phyloP scores from a whole-genome alignment of 2,888 invertebrate genomes.

The Fissipunctia ypsillon region DNA sequence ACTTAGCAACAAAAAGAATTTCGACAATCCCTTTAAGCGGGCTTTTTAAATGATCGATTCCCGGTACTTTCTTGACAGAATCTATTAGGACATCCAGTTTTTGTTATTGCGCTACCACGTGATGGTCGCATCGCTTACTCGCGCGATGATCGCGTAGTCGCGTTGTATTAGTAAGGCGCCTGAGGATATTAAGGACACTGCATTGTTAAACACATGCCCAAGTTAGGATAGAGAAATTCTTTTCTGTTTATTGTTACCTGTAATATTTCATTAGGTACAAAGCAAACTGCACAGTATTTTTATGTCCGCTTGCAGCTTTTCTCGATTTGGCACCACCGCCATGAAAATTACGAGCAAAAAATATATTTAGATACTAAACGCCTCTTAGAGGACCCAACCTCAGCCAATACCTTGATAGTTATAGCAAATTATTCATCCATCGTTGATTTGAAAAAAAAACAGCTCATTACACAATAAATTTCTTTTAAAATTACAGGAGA shows the following conservation, averaged over 20 bases:
- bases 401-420: too few relatives aligned
- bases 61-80: too few relatives aligned
- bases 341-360: background rate
- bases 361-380: background rate
- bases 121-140: too few relatives aligned
- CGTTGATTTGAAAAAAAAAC: background rate
- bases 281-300: background rate
- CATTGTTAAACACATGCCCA: background rate
- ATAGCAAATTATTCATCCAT: too few relatives aligned
- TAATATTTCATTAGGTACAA: background rate
- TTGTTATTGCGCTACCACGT: too few relatives aligned
- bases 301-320: background rate
- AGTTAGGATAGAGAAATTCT: background rate
- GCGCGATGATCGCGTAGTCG: too few relatives aligned
- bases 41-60: too few relatives aligned
- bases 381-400: background rate
- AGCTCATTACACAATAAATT: background rate
- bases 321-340: background rate
- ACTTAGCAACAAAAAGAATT: too few relatives aligned
- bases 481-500: constrained; percentile 74
- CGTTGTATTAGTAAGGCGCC: too few relatives aligned
- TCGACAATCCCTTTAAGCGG: too few relatives aligned
- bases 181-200: background rate
- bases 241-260: background rate
- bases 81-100: too few relatives aligned